Conservation (phyloP, 2,113 vertebrate genomes). For the Chionodraco myersi region DNA sequence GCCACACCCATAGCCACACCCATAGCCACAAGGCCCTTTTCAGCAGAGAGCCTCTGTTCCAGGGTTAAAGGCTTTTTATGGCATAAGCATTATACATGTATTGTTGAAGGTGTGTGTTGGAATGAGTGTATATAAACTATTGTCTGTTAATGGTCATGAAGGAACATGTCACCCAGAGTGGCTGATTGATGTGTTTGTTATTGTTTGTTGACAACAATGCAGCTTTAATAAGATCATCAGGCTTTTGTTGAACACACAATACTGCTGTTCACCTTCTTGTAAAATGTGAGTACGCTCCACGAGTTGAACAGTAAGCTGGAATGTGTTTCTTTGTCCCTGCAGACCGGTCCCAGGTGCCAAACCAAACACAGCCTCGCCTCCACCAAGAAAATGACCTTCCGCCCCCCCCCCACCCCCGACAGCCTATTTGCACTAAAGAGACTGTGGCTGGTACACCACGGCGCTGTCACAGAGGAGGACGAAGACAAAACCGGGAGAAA, state of each 20-base stretch:
- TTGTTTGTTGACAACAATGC: not conserved
- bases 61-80: too few relatives aligned
- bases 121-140: not conserved
- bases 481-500: conserved; percentile 36
- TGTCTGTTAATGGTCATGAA: not conserved
- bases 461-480: conserved; percentile 54
- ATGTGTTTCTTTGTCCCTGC: conserved; percentile 22
- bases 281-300: not conserved
- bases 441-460: conserved; percentile 61
- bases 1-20: too few relatives aligned
- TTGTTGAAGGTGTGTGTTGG: not conserved
- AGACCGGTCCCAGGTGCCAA: conserved; percentile 85
- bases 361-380: conserved; percentile 79
- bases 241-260: not conserved
- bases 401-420: conserved; percentile 40
- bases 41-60: too few relatives aligned
- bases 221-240: not conserved
- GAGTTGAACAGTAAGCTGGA: not conserved
- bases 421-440: conserved; percentile 86
- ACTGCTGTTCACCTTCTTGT: not conserved
- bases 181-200: not conserved
- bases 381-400: conserved; percentile 84
- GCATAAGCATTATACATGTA: too few relatives aligned
- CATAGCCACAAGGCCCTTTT: too few relatives aligned
- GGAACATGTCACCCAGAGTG: not conserved